Conservation (phyloP, 2,888 invertebrate species). For the Leucania comma region DNA sequence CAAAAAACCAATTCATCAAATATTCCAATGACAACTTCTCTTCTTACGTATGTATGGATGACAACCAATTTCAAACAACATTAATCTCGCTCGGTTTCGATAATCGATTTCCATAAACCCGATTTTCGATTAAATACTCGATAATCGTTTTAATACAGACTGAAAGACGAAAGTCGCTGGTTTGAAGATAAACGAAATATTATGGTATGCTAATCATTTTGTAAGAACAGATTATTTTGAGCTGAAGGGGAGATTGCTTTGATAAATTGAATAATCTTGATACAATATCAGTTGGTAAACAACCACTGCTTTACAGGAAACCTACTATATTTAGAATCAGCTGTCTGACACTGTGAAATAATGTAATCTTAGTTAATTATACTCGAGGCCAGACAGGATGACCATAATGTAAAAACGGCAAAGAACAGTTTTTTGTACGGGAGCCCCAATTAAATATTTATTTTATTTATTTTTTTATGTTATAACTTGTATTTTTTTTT, state of each 20-base stretch:
- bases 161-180: slow-evolving; percentile 66
- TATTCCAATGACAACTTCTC: slow-evolving; percentile 13
- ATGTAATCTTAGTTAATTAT: not conserved
- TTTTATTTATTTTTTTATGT: too few relatives aligned
- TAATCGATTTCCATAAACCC: slow-evolving; percentile 76
- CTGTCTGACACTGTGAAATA: not conserved
- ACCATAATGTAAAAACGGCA: too few relatives aligned
- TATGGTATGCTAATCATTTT: slow-evolving; percentile 69
- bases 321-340: not conserved
- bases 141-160: slow-evolving; percentile 72
- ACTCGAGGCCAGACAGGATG: too few relatives aligned
- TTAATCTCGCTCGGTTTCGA: slow-evolving; percentile 54
- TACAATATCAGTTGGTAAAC: not conserved
- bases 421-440: too few relatives aligned
- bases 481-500: too few relatives aligned
- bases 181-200: slow-evolving; percentile 70
- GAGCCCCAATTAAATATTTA: too few relatives aligned
- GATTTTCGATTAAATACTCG: slow-evolving; percentile 71
- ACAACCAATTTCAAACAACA: slow-evolving; percentile 46
- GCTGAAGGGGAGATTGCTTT: not conserved
- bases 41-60: slow-evolving; percentile 19
- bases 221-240: slow-evolving; percentile 25
- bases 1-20: slow-evolving; percentile 5
- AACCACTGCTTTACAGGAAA: not conserved
- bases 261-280: slow-evolving; percentile 3